These are phyloP conservation scores for Octopus bimaculoides DNA, from an alignment of 1,140 invertebrate genomes.

Conservation along the genomic window DNA sequence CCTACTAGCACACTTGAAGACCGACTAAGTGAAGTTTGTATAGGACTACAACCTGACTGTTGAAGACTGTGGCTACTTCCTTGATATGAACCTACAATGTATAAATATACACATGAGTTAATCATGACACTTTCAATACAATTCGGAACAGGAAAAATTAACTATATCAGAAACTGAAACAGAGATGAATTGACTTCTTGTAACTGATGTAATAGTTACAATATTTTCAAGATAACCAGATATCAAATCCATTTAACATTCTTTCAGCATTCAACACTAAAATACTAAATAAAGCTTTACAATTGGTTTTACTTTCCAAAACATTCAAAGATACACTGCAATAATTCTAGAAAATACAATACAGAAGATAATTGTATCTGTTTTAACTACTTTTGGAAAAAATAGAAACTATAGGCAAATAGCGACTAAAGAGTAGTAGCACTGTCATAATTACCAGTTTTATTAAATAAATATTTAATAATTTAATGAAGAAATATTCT, in stretches of 20 bases:
- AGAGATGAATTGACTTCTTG: background rate
- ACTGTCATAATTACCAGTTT: no score
- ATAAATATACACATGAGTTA: background rate
- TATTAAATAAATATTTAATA: background rate
- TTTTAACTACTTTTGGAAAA: no score
- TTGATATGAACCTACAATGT: background rate
- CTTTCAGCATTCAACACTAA: background rate
- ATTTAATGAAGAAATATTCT: background rate
- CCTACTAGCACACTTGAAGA: background rate
- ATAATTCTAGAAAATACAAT: no score
- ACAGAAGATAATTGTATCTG: no score
- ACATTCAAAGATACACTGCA: no score
- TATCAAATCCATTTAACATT: background rate
- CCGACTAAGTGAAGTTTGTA: background rate
- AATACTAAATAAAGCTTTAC: background rate
- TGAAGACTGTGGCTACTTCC: conserved; percentile 1
- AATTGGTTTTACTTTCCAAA: no score
- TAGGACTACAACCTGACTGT: background rate
- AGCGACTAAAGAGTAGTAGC: no score
- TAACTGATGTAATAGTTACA: background rate
- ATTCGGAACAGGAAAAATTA: background rate
- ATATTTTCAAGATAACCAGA: background rate
- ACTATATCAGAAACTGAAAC: background rate
- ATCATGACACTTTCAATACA: background rate
- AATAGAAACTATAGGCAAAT: no score